Conservation (phyloP, 1,140 invertebrate species). For the Adoxophyes honmai region DNA sequence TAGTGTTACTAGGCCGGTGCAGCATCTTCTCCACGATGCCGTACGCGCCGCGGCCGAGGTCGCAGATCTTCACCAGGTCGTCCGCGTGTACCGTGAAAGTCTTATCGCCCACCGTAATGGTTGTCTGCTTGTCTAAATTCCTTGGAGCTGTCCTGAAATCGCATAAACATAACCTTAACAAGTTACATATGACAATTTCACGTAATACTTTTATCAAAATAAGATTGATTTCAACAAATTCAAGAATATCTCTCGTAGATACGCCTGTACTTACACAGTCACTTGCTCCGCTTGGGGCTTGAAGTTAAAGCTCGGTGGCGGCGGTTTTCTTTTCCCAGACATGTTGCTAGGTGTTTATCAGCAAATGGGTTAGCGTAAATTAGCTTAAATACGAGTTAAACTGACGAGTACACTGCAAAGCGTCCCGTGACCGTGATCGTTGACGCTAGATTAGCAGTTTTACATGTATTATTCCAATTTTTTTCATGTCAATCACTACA, state of each 20-base stretch:
- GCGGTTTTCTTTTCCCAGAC: constrained; percentile 55
- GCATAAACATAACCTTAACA: neutral
- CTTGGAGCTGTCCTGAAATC: constrained; percentile 80
- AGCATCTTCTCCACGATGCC: constrained; percentile 98
- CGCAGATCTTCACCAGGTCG: constrained; percentile 90
- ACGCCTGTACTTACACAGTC: constrained; percentile 47
- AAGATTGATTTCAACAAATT: neutral
- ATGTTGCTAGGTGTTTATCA: constrained; percentile 25
- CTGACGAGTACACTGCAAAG: constrained; percentile 4
- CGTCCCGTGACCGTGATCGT: neutral
- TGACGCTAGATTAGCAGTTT: neutral
- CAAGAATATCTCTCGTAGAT: neutral
- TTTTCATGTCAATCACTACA: constrained; percentile 2
- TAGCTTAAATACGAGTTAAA: constrained; percentile 6
- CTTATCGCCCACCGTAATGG: constrained; percentile 90
- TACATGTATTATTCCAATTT: neutral
- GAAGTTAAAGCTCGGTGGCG: constrained; percentile 49
- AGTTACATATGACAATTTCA: neutral
- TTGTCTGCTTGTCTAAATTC: constrained; percentile 90
- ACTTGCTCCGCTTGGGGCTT: constrained; percentile 48
- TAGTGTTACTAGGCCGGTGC: constrained; percentile 91
- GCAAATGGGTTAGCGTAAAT: neutral
- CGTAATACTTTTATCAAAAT: neutral
- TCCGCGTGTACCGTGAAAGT: constrained; percentile 95
- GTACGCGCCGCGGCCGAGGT: constrained; percentile 96